phyloP scores from a whole-genome alignment of 2,888 invertebrate genomes.

The Sinhomidia bicolor region DNA sequence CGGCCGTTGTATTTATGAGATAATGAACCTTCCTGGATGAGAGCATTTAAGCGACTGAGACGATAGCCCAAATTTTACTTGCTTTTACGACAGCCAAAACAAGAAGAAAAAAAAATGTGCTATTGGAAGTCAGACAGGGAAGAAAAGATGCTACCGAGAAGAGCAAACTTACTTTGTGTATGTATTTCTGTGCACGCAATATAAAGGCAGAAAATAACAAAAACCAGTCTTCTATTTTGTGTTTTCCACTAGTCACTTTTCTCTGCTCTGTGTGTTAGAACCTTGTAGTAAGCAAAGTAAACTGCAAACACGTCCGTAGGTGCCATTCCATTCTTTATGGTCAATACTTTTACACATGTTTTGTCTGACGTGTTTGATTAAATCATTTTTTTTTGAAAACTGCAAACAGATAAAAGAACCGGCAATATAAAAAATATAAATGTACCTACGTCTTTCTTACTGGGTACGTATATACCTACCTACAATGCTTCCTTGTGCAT shows the following conservation, averaged over 20 bases:
- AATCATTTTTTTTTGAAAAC: slow-evolving; percentile 37
- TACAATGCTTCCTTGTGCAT: not conserved
- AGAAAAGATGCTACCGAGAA: slow-evolving; percentile 53
- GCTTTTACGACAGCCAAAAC: slow-evolving; percentile 64
- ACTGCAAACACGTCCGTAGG: slow-evolving; percentile 12
- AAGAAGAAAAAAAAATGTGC: slow-evolving; percentile 53
- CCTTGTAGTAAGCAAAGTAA: too few species aligned
- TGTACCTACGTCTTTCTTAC: not conserved
- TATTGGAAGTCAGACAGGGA: slow-evolving; percentile 46
- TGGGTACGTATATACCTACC: not conserved
- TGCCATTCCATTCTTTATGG: slow-evolving; percentile 28
- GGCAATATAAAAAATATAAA: not conserved
- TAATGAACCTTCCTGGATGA: slow-evolving; percentile 73
- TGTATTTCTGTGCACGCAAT: slow-evolving; percentile 40
- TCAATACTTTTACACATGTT: slow-evolving; percentile 27
- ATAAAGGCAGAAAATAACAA: slow-evolving; percentile 47
- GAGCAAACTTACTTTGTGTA: slow-evolving; percentile 31
- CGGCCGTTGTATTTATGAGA: slow-evolving; percentile 52
- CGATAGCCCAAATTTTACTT: slow-evolving; percentile 68
- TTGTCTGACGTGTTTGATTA: slow-evolving; percentile 16
- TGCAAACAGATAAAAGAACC: not conserved
- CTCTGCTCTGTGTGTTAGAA: not conserved
- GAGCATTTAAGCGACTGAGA: slow-evolving; percentile 76
- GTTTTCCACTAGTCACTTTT: slow-evolving; percentile 5
- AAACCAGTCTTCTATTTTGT: slow-evolving; percentile 51